Evolutionary conservation across 2,888 invertebrate species (phyloP).

Genomic region (Andrena fulva): DNA sequence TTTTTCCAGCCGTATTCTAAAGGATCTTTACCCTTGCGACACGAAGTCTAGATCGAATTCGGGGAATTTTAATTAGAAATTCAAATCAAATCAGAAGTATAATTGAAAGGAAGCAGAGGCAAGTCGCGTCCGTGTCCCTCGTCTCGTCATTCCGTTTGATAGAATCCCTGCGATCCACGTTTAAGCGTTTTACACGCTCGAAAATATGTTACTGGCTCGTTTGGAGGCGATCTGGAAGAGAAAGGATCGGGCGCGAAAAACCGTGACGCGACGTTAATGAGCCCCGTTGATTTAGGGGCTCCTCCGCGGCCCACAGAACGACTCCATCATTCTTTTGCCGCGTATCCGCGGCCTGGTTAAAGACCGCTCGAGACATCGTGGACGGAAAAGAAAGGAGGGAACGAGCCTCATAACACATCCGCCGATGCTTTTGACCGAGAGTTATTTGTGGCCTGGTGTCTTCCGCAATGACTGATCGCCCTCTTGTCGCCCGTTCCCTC

Average conservation of each 20-base stretch:
- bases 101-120: not conserved
- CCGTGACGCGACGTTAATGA: constrained; percentile 37
- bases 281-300: constrained; percentile 28
- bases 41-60: no score
- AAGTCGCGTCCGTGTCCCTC: no score
- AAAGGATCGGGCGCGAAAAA: constrained; percentile 34
- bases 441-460: constrained; percentile 43
- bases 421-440: constrained; percentile 49
- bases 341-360: not conserved
- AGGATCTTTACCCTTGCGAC: no score
- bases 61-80: not conserved
- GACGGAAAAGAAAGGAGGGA: not conserved
- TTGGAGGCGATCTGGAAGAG: not conserved
- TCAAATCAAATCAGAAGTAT: not conserved
- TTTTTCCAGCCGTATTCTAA: no score
- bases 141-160: no score
- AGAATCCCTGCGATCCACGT: not conserved
- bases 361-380: not conserved
- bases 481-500: constrained; percentile 18
- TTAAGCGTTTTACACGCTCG: not conserved
- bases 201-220: constrained; percentile 21
- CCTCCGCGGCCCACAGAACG: not conserved
- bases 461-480: constrained; percentile 53
- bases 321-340: not conserved
- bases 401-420: constrained; percentile 30